Evolutionary conservation across 2,113 vertebrate species (phyloP).

Genomic region (Hemichromis elongatus): DNA sequence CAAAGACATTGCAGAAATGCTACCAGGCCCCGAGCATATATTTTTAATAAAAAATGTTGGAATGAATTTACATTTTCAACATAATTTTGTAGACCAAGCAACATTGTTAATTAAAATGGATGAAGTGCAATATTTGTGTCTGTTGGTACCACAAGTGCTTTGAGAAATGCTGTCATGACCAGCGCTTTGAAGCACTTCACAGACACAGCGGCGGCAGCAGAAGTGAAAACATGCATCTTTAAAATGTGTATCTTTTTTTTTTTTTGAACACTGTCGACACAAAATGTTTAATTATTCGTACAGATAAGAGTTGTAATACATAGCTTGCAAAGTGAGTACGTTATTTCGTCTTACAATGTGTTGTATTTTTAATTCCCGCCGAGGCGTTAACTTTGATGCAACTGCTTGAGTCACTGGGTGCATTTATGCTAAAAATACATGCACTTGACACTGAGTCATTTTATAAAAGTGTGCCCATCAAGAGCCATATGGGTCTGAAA

Average conservation of each 20-base stretch:
- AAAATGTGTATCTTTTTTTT: not conserved
- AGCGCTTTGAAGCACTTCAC: not conserved
- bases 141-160: not conserved
- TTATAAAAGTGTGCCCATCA: constrained; percentile 23
- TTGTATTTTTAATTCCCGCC: not conserved
- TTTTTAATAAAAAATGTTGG: constrained; percentile 40
- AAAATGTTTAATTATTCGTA: not conserved
- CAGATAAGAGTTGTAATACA: not conserved
- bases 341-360: not conserved
- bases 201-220: not conserved
- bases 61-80: constrained; percentile 29
- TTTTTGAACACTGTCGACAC: not conserved
- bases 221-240: not conserved
- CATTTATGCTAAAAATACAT: constrained; percentile 36
- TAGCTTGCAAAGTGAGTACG: not conserved
- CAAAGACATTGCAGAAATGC: constrained; percentile 28
- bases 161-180: not conserved
- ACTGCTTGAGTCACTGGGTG: not conserved
- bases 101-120: constrained; percentile 50
- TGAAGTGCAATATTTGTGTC: constrained; percentile 12
- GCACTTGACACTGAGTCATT: constrained; percentile 26
- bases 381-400: not conserved
- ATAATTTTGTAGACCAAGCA: constrained; percentile 19
- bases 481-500: constrained; percentile 7
- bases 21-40: constrained; percentile 14